Percentiles rank a stretch among this genome's conserved stretches.
phyloP scores from a whole-genome alignment of 2,113 vertebrate species.

The Chlorodrepanis virens region DNA sequence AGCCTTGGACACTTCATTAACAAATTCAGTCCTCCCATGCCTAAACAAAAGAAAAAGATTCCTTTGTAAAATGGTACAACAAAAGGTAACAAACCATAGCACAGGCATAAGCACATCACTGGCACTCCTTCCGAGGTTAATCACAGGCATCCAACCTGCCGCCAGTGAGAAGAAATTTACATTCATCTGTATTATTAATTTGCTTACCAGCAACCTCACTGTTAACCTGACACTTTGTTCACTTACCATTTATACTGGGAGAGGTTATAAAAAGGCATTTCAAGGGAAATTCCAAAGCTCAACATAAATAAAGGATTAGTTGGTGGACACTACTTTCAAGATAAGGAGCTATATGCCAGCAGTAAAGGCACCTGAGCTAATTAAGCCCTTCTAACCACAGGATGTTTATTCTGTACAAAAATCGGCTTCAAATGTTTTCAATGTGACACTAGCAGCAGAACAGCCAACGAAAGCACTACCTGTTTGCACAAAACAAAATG shows the following conservation, averaged over 20 bases:
- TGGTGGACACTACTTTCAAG: conserved; percentile 37
- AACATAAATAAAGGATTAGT: conserved; percentile 51
- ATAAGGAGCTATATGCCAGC: conserved; percentile 11
- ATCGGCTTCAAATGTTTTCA: conserved; percentile 6
- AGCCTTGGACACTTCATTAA: conserved; percentile 12
- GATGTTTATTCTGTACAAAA: conserved; percentile 46
- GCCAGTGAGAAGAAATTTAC: background rate
- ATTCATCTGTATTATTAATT: background rate
- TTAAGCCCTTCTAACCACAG: conserved; percentile 37
- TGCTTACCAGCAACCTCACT: background rate
- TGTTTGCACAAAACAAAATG: conserved; percentile 22
- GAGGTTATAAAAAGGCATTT: conserved; percentile 22
- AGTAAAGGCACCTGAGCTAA: conserved; percentile 46
- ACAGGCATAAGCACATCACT: background rate
- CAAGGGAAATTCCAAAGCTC: conserved; percentile 59
- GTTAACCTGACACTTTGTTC: background rate
- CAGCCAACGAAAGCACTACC: background rate
- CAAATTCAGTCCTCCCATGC: conserved; percentile 15
- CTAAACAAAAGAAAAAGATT: conserved; percentile 18
- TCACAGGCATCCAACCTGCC: background rate
- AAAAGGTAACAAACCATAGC: background rate
- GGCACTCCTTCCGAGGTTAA: background rate
- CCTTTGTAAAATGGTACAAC: background rate
- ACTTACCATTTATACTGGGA: background rate
- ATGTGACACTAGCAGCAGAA: background rate